These are phyloP conservation scores for Apolygus lucorum DNA, from an alignment of 1,140 invertebrate genomes.

Conservation along the genomic window DNA sequence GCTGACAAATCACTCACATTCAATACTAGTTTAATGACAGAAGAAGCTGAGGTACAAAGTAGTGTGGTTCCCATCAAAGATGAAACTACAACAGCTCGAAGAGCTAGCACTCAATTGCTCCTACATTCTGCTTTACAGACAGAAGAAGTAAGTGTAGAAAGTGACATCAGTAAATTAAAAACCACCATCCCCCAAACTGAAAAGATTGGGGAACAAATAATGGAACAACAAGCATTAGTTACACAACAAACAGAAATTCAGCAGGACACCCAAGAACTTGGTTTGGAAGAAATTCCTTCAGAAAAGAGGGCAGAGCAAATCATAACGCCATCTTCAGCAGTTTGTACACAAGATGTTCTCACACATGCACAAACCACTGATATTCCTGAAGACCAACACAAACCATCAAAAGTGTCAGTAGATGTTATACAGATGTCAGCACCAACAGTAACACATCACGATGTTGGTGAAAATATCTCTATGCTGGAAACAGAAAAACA, in stretches of 20 bases:
- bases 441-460: not conserved
- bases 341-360: not conserved
- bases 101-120: not conserved
- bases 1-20: not conserved
- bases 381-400: not conserved
- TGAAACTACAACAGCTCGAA: not conserved
- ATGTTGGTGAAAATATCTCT: not conserved
- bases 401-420: not conserved
- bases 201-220: not conserved
- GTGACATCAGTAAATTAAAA: not conserved
- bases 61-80: not conserved
- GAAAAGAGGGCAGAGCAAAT: not conserved
- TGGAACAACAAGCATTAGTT: not conserved
- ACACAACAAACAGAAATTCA: not conserved
- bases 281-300: not conserved
- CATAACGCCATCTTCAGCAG: not conserved
- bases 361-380: not conserved
- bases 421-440: not conserved
- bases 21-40: not conserved
- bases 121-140: not conserved
- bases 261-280: not conserved
- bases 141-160: not conserved
- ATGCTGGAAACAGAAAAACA: not conserved
- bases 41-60: not conserved
- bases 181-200: not conserved